A percentile compares a stretch with the other conserved stretches of the same genome.
These are phyloP conservation scores for Vicugna pacos DNA, from an alignment of 2,113 vertebrate species.

Conservation along the genomic window DNA sequence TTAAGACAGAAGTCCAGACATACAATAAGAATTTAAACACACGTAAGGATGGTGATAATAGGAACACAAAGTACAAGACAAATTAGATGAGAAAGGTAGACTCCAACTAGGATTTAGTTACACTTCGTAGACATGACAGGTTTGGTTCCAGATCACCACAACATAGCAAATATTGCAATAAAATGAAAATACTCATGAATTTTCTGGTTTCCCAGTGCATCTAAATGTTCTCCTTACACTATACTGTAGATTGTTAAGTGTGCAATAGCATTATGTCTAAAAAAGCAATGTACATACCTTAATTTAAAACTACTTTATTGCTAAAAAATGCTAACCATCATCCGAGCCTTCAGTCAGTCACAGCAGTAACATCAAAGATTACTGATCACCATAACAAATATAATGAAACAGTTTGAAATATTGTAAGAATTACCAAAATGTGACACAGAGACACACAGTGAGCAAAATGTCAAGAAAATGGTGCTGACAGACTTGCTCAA, in stretches of 20 bases:
- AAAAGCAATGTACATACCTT: not conserved
- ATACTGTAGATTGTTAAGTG: not conserved
- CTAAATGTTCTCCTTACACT: not conserved
- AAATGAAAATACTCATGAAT: not conserved
- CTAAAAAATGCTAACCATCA: not conserved
- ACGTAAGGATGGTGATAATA: not conserved
- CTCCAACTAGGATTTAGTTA: slow-evolving; percentile 10
- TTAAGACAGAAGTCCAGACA: not conserved
- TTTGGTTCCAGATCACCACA: not conserved
- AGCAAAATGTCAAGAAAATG: not conserved
- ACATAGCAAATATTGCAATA: not conserved
- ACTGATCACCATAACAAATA: not conserved
- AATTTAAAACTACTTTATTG: not conserved
- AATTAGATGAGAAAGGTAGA: not conserved
- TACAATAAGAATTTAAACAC: not conserved
- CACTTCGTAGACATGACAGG: not conserved
- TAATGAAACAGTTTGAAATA: not conserved
- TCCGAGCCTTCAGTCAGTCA: not conserved
- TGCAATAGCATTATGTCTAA: not conserved
- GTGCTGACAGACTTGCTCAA: not conserved
- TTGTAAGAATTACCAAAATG: not conserved
- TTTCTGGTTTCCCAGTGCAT: not conserved
- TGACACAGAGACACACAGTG: not conserved
- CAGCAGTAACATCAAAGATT: not conserved
- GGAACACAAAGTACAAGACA: not conserved